Evolutionary conservation across 2,888 invertebrate genomes (phyloP), one percentile per base, ranked within the genome.

Genomic region (Drosophila pseudotalamancana): DNA sequence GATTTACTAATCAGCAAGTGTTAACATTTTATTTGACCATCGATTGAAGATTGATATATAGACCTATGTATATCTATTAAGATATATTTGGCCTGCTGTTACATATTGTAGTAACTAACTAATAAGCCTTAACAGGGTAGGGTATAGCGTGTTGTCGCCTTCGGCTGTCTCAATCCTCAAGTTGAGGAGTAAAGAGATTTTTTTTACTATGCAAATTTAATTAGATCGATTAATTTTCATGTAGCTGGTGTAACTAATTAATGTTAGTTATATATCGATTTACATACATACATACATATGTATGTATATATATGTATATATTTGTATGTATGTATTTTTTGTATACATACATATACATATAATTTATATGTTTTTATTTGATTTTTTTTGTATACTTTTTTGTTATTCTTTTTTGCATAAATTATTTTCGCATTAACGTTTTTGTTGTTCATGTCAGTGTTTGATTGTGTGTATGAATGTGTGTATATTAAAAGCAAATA

Each of bases 141-240:
- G 25, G 25, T 6, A 56, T 19, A 9, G 1, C 11, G 11, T 12
- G 3, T 1, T 12, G 2, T 39, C 8, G 6, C 21, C 37, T 29
- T 21, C 9, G 16, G n/a, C 35, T 50, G 27, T 21, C 27, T 12
- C 5, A 4, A 37, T 37, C 8, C 16, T 39, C 19, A 14, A 11
- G 23, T 34, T 11, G 37, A 37, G 1, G 6, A 4, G 14, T 27
- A 27, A n/a, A 19, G 9, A 9, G 12, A 3, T 12, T n/a, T 6
- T 37, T 56, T 51, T 29, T 29, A 4, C 4, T 51, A 59, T 77
- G 61, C 45, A 61, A 61, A 75, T 78, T 65, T 54, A 65, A 65
- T 78, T 78, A 65, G 54, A 49, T 53, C 40, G 39, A 78, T 78
- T 70, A 48, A 65, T 57, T 71, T 54, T 14, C 25, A 48, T 48